Conservation (phyloP, 2,113 vertebrate genomes). For the Seriola quinqueradiata region DNA sequence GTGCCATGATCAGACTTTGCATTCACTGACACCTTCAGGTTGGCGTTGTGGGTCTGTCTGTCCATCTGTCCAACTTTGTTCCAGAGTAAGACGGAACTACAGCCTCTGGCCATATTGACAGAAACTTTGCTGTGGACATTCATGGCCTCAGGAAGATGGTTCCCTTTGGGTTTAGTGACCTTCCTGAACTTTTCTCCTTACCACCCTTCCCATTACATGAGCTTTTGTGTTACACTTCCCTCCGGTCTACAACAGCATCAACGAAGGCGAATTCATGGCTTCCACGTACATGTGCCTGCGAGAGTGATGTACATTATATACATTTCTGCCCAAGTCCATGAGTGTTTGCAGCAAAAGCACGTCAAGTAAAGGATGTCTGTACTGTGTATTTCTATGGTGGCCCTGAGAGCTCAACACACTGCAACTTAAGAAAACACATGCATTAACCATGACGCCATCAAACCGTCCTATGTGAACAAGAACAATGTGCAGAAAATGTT, state of each 20-base stretch:
- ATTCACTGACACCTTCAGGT: too few species aligned
- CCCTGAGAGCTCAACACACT: too few species aligned
- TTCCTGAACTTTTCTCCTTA: background rate
- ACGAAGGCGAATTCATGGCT: background rate
- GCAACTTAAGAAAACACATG: too few species aligned
- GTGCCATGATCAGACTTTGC: background rate
- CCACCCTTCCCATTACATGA: background rate
- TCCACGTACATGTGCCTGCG: background rate
- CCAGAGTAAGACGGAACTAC: background rate
- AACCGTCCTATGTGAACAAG: background rate
- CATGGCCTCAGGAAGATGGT: background rate
- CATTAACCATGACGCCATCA: background rate
- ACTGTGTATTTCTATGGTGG: background rate
- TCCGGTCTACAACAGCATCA: background rate
- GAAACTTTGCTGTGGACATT: background rate
- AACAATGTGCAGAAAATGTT: background rate
- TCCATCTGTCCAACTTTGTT: background rate
- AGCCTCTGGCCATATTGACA: background rate
- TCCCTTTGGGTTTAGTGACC: background rate
- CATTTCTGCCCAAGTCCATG: too few species aligned
- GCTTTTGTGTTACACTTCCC: background rate
- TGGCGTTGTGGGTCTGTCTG: too few species aligned
- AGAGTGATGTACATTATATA: too few species aligned
- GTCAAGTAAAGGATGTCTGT: background rate
- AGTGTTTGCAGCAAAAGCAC: background rate